Conservation (phyloP, 2,888 invertebrate genomes). For the Ethmia dodecea region DNA sequence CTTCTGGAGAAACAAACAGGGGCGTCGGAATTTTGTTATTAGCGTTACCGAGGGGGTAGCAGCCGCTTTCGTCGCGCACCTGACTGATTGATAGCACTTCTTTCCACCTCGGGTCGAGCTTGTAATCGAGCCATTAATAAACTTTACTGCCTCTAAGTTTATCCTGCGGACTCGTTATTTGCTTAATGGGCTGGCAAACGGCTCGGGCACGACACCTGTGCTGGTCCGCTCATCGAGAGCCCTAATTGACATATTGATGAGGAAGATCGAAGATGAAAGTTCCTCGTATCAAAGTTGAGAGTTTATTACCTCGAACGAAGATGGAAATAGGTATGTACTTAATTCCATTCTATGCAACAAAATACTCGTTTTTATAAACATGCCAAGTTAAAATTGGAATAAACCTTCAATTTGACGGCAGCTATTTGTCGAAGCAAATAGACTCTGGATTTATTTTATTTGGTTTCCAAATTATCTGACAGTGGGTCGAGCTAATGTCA, state of each 20-base stretch:
- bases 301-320: neutral
- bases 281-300: no score
- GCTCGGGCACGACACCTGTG: conserved; percentile 56
- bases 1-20: conserved; percentile 69
- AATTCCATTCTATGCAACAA: neutral
- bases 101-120: conserved; percentile 76
- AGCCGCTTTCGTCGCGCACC: conserved; percentile 68
- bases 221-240: conserved; percentile 47
- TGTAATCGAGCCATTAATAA: conserved; percentile 78
- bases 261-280: conserved; percentile 35
- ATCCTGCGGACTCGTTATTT: conserved; percentile 74
- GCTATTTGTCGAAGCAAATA: conserved; percentile 35
- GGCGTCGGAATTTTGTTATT: conserved; percentile 76
- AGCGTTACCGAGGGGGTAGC: conserved; percentile 68
- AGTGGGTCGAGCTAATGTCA: conserved; percentile 67
- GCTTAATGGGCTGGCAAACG: conserved; percentile 73
- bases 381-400: neutral
- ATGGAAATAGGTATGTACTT: neutral
- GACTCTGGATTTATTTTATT: conserved; percentile 54
- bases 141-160: conserved; percentile 75
- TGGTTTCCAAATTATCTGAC: conserved; percentile 65
- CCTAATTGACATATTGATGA: conserved; percentile 62
- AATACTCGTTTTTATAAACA: neutral
- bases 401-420: conserved; percentile 21
- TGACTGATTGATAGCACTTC: conserved; percentile 78